phyloP scores from a whole-genome alignment of 2,797 vertebrate genomes.

The Helicolenus hilgendorfi region DNA sequence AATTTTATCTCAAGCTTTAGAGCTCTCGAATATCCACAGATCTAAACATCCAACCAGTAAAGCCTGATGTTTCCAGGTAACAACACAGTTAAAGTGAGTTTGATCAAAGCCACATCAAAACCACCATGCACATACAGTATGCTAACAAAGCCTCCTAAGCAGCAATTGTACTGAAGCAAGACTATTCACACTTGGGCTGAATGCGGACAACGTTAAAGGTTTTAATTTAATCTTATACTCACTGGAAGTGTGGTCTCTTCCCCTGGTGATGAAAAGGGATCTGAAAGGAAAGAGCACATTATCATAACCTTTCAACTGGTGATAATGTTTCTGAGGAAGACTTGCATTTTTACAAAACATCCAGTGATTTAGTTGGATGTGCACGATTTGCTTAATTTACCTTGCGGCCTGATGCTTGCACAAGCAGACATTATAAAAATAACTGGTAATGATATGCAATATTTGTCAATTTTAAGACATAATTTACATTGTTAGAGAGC shows the following conservation, averaged over 20 bases:
- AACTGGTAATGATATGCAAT: not conserved
- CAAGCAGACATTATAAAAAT: not conserved
- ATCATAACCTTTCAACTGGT: constrained; percentile 29
- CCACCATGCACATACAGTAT: constrained; percentile 2
- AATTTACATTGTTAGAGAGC: not conserved
- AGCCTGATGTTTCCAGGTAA: constrained; percentile 44
- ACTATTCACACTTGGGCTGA: constrained; percentile 33
- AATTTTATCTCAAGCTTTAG: constrained; percentile 7
- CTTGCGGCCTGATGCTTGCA: not conserved
- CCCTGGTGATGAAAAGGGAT: constrained; percentile 36
- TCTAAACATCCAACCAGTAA: constrained; percentile 25
- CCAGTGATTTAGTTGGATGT: not conserved
- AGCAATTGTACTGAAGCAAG: not conserved
- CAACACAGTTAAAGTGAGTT: constrained; percentile 23
- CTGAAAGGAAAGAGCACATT: constrained; percentile 39
- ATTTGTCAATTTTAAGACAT: not conserved
- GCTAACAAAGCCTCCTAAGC: constrained; percentile 40
- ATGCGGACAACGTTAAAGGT: constrained; percentile 32
- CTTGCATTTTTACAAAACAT: not conserved
- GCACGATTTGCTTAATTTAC: not conserved
- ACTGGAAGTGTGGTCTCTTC: not conserved
- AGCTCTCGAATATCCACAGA: constrained; percentile 17
- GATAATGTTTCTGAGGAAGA: not conserved
- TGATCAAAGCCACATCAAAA: constrained; percentile 70
- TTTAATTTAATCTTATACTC: constrained; percentile 66